Base-by-base conservation (phyloP, 2,113 vertebrate genomes). In the Serinus canaria region DNA sequence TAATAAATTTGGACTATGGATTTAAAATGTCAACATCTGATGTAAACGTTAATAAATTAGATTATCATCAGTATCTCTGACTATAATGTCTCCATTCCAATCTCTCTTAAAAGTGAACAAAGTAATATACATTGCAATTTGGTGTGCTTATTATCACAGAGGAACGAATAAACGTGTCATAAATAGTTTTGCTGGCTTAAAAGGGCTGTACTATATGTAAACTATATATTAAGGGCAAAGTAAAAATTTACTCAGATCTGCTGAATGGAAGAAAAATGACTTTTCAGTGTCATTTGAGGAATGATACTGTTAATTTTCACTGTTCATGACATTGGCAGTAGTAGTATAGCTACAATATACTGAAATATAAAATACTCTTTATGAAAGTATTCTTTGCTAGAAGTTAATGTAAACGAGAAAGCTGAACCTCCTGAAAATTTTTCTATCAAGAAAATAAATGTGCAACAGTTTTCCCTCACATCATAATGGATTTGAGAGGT, bases 11-110 rank as follows among this genome's bases (percentile, higher is more conserved):
- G 53, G 62, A 46, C 49, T 87, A 68, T 63, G 58, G 52, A 81
- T 94, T 94, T 87, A 66, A 91, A 94, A 91, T 74, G 41, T 80
- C 93, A 92, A 50, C 63, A 83, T 52, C 39, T 82, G 50, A 74
- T 87, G 60, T 62, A 95, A 89, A 73, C 1, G 9, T 14, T 80
- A 85, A 70, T 79, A 88, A 91, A 85, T 95, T 86, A 49, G 62
- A 39, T 56, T 76, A 85, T 80, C 63, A 76, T 92, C 85, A 85
- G 39, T 39, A 70, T 77, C 44, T 80, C 82, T 91, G n/a, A 86
- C 47, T 62, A 47, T 91, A 77, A 90, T 94, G 76, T 77, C 59
- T 88, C 53, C 30, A 60, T 83, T 88, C 25, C 35, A 63, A 53
- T 63, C 72, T 74, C 24, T 77, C 11, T 66, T 80, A 87, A 92